These are phyloP conservation scores for Xestobium rufovillosum DNA, from an alignment of 2,888 invertebrate genomes.

Conservation along the genomic window DNA sequence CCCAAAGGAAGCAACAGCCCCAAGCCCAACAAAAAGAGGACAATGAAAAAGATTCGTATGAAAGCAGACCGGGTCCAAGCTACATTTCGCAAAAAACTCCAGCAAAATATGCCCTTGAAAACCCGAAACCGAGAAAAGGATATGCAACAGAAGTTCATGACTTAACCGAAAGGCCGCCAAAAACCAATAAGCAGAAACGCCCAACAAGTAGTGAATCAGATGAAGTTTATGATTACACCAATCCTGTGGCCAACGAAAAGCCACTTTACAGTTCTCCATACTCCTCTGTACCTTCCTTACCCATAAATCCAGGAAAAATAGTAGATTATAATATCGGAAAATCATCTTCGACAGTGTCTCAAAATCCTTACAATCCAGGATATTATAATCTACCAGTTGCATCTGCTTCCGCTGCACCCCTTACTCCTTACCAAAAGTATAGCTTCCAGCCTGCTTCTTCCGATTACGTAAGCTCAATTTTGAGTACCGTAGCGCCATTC, in stretches of 20 bases:
- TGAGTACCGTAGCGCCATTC: conserved; percentile 26
- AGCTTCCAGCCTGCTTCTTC: conserved; percentile 33
- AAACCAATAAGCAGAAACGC: conserved; percentile 18
- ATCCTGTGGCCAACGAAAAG: conserved; percentile 3
- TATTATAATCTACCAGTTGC: conserved; percentile 45
- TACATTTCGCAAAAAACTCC: conserved; percentile 36
- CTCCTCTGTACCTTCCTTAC: too few species aligned
- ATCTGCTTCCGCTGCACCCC: conserved; percentile 27
- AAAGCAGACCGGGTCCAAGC: conserved; percentile 31
- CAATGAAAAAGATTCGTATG: conserved; percentile 20
- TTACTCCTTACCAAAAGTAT: conserved; percentile 39
- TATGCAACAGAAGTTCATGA: conserved; percentile 17
- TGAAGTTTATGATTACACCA: conserved; percentile 2
- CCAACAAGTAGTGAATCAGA: conserved; percentile 22
- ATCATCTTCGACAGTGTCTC: conserved; percentile 31
- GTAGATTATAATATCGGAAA: conserved; percentile 31
- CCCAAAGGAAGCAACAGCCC: conserved; percentile 29
- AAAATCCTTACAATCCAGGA: conserved; percentile 24
- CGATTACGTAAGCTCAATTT: conserved; percentile 27
- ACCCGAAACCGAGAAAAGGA: conserved; percentile 5
- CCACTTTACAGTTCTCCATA: too few species aligned
- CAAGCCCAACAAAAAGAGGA: conserved; percentile 20
- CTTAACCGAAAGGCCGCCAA: conserved; percentile 12
- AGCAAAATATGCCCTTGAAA: conserved; percentile 13
- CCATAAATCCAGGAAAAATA: conserved; percentile 17